Evolutionary conservation across 2,888 invertebrate species (phyloP).

Genomic region (Drosophila parthenogenetica): DNA sequence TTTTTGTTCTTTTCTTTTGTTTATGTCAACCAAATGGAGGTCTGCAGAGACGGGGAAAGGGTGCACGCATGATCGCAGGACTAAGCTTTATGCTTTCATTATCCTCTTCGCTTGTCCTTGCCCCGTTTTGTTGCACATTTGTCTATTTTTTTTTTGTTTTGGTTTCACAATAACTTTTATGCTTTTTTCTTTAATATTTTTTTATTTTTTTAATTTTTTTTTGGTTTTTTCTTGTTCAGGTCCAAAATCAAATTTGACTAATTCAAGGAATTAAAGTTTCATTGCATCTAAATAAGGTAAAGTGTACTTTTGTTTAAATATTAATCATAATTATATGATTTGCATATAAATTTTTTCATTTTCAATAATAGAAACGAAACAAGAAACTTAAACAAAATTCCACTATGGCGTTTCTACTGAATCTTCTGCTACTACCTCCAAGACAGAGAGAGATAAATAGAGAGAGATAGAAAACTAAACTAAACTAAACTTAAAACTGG

Average conservation of each 20-base stretch:
- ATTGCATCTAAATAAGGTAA: conserved; percentile 80
- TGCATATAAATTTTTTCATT: conserved; percentile 62
- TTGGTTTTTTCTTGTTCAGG: conserved; percentile 72
- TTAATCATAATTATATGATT: conserved; percentile 62
- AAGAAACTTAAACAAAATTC: conserved; percentile 82
- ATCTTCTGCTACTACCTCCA: conserved; percentile 26
- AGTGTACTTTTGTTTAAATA: conserved; percentile 76
- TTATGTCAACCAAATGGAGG: conserved; percentile 59
- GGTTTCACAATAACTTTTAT: conserved; percentile 45
- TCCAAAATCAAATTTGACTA: conserved; percentile 84
- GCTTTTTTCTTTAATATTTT: conserved; percentile 23
- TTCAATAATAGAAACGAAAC: conserved; percentile 77
- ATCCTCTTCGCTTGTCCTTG: conserved; percentile 18
- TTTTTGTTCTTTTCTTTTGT: conserved; percentile 1
- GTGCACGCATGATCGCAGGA: conserved; percentile 9
- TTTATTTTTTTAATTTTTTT: conserved; percentile 34
- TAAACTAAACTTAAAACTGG: conserved; percentile 56
- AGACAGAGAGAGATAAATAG: conserved; percentile 34
- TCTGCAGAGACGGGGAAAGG: conserved; percentile 22
- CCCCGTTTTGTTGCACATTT: conserved; percentile 42
- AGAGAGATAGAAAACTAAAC: conserved; percentile 50
- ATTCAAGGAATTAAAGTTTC: conserved; percentile 83
- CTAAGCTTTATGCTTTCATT: background rate
- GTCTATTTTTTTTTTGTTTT: conserved; percentile 54
- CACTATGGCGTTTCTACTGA: conserved; percentile 68